Percentiles rank a stretch among this genome's conserved stretches.
These are phyloP conservation scores for Bilobella aurantiaca DNA, from an alignment of 1,140 invertebrate genomes.

Conservation along the genomic window DNA sequence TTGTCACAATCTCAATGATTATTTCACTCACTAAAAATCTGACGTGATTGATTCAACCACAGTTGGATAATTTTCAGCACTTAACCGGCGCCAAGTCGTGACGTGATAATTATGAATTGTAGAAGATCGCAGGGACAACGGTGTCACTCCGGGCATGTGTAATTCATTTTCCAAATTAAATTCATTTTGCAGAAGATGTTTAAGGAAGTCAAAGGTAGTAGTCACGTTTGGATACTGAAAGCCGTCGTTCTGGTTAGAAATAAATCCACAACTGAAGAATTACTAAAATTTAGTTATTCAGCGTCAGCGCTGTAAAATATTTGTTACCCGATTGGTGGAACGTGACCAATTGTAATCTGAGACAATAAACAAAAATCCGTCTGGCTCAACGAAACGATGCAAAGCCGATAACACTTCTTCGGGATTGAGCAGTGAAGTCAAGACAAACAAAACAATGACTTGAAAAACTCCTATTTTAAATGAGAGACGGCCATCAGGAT, in stretches of 20 bases:
- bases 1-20: background rate
- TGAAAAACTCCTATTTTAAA: constrained; percentile 23
- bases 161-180: constrained; percentile 22
- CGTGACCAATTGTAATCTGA: constrained; percentile 32
- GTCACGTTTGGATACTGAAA: constrained; percentile 11
- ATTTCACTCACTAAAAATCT: too few species aligned
- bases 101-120: constrained; percentile 27
- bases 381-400: constrained; percentile 11
- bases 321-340: constrained; percentile 21
- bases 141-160: constrained; percentile 23
- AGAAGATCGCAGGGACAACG: constrained; percentile 22
- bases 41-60: background rate
- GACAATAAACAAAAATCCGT: constrained; percentile 27
- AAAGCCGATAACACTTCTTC: constrained; percentile 21
- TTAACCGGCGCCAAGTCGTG: constrained; percentile 19
- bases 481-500: constrained; percentile 12
- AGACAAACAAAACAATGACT: constrained; percentile 17
- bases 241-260: constrained; percentile 15
- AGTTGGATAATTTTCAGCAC: background rate
- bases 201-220: constrained; percentile 24
- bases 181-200: constrained; percentile 6
- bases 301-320: background rate
- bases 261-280: background rate
- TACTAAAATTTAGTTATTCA: background rate
- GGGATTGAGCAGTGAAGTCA: constrained; percentile 19